These are phyloP conservation scores for Iguana delicatissima DNA, from an alignment of 2,797 vertebrate species.

Conservation along the genomic window DNA sequence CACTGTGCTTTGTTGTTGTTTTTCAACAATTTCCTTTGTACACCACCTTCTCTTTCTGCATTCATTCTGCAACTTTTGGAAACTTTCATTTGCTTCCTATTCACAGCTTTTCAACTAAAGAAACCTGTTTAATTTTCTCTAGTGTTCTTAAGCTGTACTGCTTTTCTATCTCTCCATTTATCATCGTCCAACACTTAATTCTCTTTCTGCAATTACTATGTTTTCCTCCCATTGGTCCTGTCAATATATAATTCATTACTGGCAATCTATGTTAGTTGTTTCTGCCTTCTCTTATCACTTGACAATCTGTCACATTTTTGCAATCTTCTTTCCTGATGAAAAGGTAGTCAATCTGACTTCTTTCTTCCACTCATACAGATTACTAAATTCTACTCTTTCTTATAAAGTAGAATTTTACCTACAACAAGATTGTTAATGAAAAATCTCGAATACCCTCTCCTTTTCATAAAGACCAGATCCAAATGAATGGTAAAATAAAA, in stretches of 20 bases:
- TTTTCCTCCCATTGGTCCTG: conserved; percentile 34
- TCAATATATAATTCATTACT: conserved; percentile 46
- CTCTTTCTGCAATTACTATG: conserved; percentile 37
- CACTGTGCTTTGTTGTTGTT: background rate
- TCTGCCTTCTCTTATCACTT: conserved; percentile 34
- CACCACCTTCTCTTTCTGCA: background rate
- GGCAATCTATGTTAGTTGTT: conserved; percentile 25
- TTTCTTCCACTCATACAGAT: conserved; percentile 1
- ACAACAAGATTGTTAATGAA: conserved; percentile 11
- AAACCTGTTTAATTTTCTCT: conserved; percentile 21
- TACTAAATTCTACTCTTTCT: conserved; percentile 16
- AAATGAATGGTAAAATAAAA: conserved; percentile 20
- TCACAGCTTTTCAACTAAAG: conserved; percentile 15
- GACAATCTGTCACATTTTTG: conserved; percentile 48
- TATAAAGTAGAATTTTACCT: conserved; percentile 26
- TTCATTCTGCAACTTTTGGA: background rate
- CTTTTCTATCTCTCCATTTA: conserved; percentile 34
- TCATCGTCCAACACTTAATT: conserved; percentile 31
- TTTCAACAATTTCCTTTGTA: background rate
- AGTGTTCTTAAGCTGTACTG: conserved; percentile 27
- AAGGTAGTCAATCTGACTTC: conserved; percentile 39
- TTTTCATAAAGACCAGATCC: background rate
- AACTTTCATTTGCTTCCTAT: conserved; percentile 21
- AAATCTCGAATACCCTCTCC: conserved; percentile 8
- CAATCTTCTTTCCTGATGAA: conserved; percentile 39